Evolutionary conservation across 2,888 invertebrate species (phyloP).

Genomic region (Cerastis leucographa): DNA sequence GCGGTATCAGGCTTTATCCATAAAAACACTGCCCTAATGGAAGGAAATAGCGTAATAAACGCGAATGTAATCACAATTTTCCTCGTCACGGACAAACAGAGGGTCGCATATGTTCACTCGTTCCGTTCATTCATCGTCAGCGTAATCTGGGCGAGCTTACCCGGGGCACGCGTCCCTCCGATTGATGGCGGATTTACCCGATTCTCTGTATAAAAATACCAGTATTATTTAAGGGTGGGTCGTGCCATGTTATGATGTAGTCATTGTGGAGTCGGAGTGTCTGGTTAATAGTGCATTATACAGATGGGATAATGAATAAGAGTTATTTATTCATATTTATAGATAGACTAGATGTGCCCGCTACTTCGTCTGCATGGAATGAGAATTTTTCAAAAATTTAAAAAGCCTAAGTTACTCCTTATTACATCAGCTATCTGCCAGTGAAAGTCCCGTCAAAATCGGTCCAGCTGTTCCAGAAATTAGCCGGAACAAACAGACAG

Average conservation of each 20-base stretch:
- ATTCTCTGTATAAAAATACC: slow-evolving; percentile 72
- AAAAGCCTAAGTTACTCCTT: too few species aligned
- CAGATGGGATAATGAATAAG: not conserved
- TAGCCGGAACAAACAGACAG: too few species aligned
- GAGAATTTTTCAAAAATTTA: too few species aligned
- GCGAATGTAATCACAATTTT: slow-evolving; percentile 80
- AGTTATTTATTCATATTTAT: not conserved
- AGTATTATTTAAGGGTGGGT: slow-evolving; percentile 63
- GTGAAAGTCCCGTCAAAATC: too few species aligned
- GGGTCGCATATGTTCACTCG: slow-evolving; percentile 73
- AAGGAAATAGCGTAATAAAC: slow-evolving; percentile 82
- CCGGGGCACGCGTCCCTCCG: slow-evolving; percentile 77
- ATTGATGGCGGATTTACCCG: slow-evolving; percentile 82
- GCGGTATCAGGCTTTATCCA: slow-evolving; percentile 56
- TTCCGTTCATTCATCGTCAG: slow-evolving; percentile 63
- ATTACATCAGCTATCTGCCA: too few species aligned
- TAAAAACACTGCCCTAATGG: slow-evolving; percentile 74
- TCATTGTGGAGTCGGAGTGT: not conserved
- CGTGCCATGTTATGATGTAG: slow-evolving; percentile 20
- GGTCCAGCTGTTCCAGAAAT: too few species aligned
- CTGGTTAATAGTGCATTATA: not conserved
- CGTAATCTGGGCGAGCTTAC: slow-evolving; percentile 79
- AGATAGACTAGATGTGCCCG: too few species aligned
- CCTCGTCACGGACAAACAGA: slow-evolving; percentile 70
- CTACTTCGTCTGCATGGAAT: too few species aligned